Conservation (phyloP, 2,113 vertebrate genomes). For the Pongo pygmaeus region DNA sequence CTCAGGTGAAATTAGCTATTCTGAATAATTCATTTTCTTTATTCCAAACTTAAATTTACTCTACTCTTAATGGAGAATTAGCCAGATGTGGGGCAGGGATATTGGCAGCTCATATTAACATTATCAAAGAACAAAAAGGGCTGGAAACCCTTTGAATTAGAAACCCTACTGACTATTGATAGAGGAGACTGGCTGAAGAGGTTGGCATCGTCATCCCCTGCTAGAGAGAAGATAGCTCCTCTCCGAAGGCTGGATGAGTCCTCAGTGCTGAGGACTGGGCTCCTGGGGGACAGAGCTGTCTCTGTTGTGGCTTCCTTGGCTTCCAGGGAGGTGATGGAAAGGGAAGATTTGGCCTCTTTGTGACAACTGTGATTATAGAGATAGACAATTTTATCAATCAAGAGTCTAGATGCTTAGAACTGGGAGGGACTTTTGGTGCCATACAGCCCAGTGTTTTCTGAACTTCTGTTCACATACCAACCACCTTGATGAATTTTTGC, state of each 20-base stretch:
- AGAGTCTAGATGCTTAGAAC: neutral
- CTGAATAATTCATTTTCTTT: conserved; percentile 54
- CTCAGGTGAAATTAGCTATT: conserved; percentile 47
- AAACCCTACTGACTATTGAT: neutral
- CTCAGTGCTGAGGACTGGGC: neutral
- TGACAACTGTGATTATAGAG: neutral
- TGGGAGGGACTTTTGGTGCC: neutral
- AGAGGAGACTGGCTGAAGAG: neutral
- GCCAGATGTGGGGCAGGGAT: neutral
- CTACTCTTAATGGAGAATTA: conserved; percentile 38
- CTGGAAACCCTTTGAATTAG: neutral
- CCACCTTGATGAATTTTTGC: neutral
- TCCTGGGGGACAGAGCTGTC: neutral
- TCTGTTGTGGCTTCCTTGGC: neutral
- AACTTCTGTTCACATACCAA: neutral
- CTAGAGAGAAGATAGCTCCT: neutral
- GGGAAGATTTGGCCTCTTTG: neutral
- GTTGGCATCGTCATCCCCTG: rapidly evolving
- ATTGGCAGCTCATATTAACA: neutral
- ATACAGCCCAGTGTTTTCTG: neutral
- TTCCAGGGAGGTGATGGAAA: neutral
- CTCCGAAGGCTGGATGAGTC: rapidly evolving
- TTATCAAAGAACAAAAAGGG: conserved; percentile 16
- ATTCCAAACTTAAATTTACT: conserved; percentile 58
- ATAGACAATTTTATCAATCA: neutral